A percentile compares a stretch with the other conserved stretches of the same genome.
Evolutionary conservation across 2,888 invertebrate species (phyloP).

Genomic region (Macrostomum cliftonense): DNA sequence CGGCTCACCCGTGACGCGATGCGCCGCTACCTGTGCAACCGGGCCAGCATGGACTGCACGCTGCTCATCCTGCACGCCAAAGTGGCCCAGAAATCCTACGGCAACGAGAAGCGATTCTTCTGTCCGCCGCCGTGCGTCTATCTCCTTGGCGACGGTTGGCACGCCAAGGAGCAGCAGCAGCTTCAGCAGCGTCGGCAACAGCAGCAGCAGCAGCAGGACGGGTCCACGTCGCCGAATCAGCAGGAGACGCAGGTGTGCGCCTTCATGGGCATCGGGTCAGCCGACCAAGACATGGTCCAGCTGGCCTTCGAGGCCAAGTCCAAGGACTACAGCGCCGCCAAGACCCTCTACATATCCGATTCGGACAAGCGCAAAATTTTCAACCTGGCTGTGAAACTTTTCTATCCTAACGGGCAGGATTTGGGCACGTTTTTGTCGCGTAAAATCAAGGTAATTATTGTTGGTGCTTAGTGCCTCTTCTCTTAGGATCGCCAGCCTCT

Average conservation of each 20-base stretch:
- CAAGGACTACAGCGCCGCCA: conserved; percentile 88
- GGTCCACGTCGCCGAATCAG: conserved; percentile 16
- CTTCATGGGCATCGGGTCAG: conserved; percentile 84
- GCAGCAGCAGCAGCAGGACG: conserved; percentile 15
- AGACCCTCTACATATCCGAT: conserved; percentile 94
- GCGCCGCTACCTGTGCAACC: conserved; percentile 80
- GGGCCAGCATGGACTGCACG: conserved; percentile 38
- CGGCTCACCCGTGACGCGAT: conserved; percentile 70
- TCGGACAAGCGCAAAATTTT: conserved; percentile 98
- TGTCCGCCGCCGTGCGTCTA: conserved; percentile 98
- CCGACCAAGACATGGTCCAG: conserved; percentile 96
- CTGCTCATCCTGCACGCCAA: conserved; percentile 91
- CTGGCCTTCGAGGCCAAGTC: conserved; percentile 75
- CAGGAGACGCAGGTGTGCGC: conserved; percentile 59
- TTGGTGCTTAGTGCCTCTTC: too few relatives aligned
- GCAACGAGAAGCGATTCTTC: conserved; percentile 97
- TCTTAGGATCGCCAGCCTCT: too few relatives aligned
- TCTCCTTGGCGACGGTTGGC: conserved; percentile 92
- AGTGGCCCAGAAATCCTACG: conserved; percentile 98
- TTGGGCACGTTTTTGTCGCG: conserved; percentile 96
- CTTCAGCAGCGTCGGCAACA: too few relatives aligned
- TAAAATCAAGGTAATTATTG: conserved; percentile 70
- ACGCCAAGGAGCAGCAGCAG: conserved; percentile 79
- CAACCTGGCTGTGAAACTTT: conserved; percentile 95
- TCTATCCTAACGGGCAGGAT: conserved; percentile 90